Evolutionary conservation across 2,888 invertebrate genomes (phyloP).

Genomic region (Trisateles emortualis): DNA sequence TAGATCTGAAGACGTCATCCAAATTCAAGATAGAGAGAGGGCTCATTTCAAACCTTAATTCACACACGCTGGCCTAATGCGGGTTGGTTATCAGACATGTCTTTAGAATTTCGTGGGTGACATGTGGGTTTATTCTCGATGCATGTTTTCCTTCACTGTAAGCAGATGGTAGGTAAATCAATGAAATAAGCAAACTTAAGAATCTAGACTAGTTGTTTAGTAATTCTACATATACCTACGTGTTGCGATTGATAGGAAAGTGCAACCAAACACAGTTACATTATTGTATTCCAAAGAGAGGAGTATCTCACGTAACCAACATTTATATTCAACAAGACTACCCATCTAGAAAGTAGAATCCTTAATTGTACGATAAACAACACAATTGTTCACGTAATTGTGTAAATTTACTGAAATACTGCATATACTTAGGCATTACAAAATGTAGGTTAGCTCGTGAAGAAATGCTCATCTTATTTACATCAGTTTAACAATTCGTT

Average conservation of each 20-base stretch:
- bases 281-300: conserved; percentile 31
- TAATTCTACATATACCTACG: conserved; percentile 7
- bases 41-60: no score
- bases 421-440: conserved; percentile 21
- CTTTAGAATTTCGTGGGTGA: no score
- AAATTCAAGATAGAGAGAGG: no score
- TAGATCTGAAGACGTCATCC: no score
- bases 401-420: conserved; percentile 29
- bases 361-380: conserved; percentile 41
- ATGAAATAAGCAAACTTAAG: not conserved
- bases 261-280: conserved; percentile 18
- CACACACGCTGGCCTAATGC: no score
- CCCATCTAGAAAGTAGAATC: conserved; percentile 70
- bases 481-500: not conserved
- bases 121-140: no score
- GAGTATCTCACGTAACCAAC: conserved; percentile 59
- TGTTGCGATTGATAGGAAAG: conserved; percentile 28
- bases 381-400: conserved; percentile 54
- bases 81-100: no score
- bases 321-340: conserved; percentile 69
- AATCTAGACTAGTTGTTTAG: conserved; percentile 4
- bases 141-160: no score
- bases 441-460: conserved; percentile 7
- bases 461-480: not conserved
- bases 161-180: no score